Evolutionary conservation across 1,140 invertebrate species (phyloP), one percentile per base, ranked within the genome.

Genomic region (Ceratoteleas bidentatus): DNA sequence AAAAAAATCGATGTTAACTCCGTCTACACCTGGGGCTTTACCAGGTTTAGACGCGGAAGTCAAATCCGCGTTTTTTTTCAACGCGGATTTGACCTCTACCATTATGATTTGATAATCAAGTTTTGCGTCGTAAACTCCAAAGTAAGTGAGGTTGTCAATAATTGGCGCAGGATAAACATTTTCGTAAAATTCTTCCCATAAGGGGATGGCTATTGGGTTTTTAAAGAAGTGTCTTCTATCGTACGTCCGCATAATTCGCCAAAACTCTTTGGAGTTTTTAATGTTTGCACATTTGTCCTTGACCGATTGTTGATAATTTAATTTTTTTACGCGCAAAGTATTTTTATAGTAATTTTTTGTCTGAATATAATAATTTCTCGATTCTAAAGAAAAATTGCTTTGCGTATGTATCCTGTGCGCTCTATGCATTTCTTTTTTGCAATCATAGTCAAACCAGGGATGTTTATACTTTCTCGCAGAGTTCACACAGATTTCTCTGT

Each of bases 161-260:
- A 15, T 34, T 11, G 24, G 1, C 32, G 32, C 8, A 7, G 60
- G 60, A 11, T 64, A 50, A n/a, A 50, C 11, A 52, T 15, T 50
- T 15, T 45, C n/a, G 38, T 64, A 64, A 38, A 64, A 54, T 13
- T 54, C 11, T 54, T 54, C 52, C 52, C 32, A 54, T 7, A 13
- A 2, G 6, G 52, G 24, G 6, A 54, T 54, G 10, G 52, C 0
- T 24, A 54, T 54, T 13, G 52, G 52, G 7, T 54, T 54, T 34
- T 34, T 16, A n/a, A 54, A 34, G 13, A 34, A 34, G 10, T 3
- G 52, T 54, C 16, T 54, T 13, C 32, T 33, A 34, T 54, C 32
- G 13, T 24, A 54, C 0, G 10, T 11, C 0, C 11, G 8, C 32
- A 54, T 3, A 10, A 32, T 54, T 13, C 34, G 8, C 52, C 52